phyloP scores from a whole-genome alignment of 2,888 invertebrate genomes.

The Synergus laeviventris region DNA sequence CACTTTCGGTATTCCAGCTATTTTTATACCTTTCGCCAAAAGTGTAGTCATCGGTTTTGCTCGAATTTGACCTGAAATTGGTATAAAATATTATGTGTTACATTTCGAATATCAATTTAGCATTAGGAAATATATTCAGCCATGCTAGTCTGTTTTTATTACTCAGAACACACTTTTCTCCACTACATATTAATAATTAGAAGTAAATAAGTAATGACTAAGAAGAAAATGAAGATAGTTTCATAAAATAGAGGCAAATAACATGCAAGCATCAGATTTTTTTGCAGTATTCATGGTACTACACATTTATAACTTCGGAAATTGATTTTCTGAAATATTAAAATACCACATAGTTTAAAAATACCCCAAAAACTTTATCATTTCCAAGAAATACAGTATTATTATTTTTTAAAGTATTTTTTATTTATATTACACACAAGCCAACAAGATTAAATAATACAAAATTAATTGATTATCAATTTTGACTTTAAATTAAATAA shows the following conservation, averaged over 20 bases:
- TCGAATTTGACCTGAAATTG: conserved; percentile 26
- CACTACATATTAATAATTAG: not conserved
- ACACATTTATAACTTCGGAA: not conserved
- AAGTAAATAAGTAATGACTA: not conserved
- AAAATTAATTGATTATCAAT: not conserved
- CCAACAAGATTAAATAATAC: not conserved
- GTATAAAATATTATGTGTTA: not conserved
- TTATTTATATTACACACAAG: not conserved
- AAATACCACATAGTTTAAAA: not conserved
- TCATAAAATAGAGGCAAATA: not conserved
- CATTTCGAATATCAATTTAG: not conserved
- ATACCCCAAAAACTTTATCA: not conserved
- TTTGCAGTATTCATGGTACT: not conserved
- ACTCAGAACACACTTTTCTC: not conserved
- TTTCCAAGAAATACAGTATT: not conserved
- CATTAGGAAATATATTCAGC: not conserved
- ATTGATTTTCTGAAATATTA: not conserved
- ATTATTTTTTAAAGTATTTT: not conserved
- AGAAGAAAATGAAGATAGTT: not conserved
- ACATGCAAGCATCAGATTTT: not conserved
- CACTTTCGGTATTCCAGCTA: not conserved
- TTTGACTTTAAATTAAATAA: no score
- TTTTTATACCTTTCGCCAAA: not conserved
- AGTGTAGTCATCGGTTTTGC: conserved; percentile 10
- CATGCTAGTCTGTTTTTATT: not conserved